These are phyloP conservation scores for Euura saliciscinereae DNA, from an alignment of 1,140 invertebrate species.

Conservation along the genomic window DNA sequence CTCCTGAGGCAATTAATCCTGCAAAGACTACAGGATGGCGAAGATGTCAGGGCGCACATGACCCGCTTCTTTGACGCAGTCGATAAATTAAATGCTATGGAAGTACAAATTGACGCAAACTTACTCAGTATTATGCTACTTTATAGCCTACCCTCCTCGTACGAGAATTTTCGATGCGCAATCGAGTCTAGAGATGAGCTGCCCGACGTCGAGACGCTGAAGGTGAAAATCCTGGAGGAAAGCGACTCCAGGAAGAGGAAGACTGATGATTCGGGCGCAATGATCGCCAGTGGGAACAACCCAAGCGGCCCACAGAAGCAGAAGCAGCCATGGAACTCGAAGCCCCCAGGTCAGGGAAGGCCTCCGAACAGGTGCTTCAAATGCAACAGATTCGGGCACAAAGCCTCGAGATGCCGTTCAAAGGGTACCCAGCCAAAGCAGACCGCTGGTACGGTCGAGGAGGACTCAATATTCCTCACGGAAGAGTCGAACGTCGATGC, in stretches of 20 bases:
- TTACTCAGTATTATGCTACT: constrained; percentile 36
- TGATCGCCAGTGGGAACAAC: neutral
- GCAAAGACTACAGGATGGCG: constrained; percentile 26
- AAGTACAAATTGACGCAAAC: constrained; percentile 33
- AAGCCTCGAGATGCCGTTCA: constrained; percentile 18
- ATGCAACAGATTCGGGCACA: constrained; percentile 28
- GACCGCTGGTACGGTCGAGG: neutral
- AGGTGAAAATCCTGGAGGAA: constrained; percentile 42
- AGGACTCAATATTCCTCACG: neutral
- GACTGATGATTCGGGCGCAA: neutral
- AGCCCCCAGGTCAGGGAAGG: constrained; percentile 4
- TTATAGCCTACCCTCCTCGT: constrained; percentile 32
- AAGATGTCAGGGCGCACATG: constrained; percentile 27
- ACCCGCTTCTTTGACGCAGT: constrained; percentile 31
- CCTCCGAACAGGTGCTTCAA: constrained; percentile 26
- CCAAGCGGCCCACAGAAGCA: neutral
- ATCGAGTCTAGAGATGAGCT: constrained; percentile 38
- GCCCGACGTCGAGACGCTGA: constrained; percentile 29
- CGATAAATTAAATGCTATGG: constrained; percentile 31
- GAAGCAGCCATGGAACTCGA: neutral
- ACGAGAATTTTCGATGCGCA: constrained; percentile 40
- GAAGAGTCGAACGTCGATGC: too few relatives aligned
- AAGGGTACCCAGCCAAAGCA: neutral
- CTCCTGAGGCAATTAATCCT: constrained; percentile 24
- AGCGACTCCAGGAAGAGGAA: constrained; percentile 26